Evolutionary conservation across 2,113 vertebrate genomes (phyloP), one percentile per base, ranked within the genome.

Genomic region (Xenotilapia flavipinnis): DNA sequence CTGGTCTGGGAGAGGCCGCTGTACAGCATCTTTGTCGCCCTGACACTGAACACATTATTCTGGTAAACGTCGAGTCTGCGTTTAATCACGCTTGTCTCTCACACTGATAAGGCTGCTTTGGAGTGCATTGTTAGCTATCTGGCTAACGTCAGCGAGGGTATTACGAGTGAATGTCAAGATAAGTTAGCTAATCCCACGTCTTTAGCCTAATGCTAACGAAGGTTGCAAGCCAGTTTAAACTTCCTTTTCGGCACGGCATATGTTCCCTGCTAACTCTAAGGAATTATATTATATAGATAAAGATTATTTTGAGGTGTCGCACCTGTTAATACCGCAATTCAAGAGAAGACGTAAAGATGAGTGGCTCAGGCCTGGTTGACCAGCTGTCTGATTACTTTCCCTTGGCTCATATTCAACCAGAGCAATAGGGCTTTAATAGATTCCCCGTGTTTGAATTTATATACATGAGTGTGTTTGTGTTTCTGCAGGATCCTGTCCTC

Each of bases 1-100:
- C 92, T 98, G 93, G 98, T 99, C 33, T 99, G 98, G 98, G 98
- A 99, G 95, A 97, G 97, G 96, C 98, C 98, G 85, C 92, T 99
- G 85, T 97, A 97, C 91, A 99, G 98, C 96, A 91, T 98, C 94
- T 93, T 96, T 79, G 97, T 96, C 6, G 97, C 98, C 3, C 95
- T 97, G 45, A 96, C 97, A 5, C 97, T 99, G 81, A 97, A 98
- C 96, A 98, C 98, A 54, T 94, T 97, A 40, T 98, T 99, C 94
- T 99, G 98, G 98, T 98, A 97, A 96, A 88, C 19, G 14, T 9
- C 49, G 5, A 51, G 14, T 33, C 3, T 42, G 1, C 2, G 15
- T 55, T 81, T 6, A 15, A 19, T 17, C 33, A 4, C n/a, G 8
- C 6, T 10, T 12, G 13, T 53, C 4, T n/a, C 31, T 28, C 14